These are phyloP conservation scores for Odontamblyopus rebecca DNA, from an alignment of 2,797 vertebrate species.

Conservation along the genomic window DNA sequence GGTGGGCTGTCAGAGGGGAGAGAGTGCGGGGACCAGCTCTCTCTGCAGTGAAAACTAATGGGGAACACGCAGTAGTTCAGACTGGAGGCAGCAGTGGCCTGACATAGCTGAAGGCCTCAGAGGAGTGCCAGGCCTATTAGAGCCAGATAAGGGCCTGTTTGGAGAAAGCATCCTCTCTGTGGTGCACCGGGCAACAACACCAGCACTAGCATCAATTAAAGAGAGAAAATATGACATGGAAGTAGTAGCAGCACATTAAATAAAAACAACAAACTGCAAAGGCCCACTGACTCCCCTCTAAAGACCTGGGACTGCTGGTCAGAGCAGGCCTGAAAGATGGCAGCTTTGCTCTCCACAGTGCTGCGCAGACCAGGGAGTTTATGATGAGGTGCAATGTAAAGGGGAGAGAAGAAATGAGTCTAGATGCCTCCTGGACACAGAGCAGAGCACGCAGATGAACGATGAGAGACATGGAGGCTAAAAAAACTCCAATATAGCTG, in stretches of 20 bases:
- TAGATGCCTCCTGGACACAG: conserved; percentile 78
- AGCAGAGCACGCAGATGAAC: conserved; percentile 67
- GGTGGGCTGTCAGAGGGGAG: conserved; percentile 59
- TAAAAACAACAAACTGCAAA: conserved; percentile 78
- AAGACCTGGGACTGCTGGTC: conserved; percentile 45
- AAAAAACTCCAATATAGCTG: conserved; percentile 61
- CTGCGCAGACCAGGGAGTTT: conserved; percentile 60
- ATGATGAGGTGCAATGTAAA: conserved; percentile 81
- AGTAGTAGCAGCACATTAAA: conserved; percentile 77
- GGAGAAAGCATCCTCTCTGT: conserved; percentile 77
- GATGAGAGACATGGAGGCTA: conserved; percentile 66
- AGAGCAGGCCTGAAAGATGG: conserved; percentile 72
- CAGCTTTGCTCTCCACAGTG: conserved; percentile 72
- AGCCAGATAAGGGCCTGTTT: conserved; percentile 83
- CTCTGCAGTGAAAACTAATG: conserved; percentile 80
- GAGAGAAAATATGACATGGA: conserved; percentile 79
- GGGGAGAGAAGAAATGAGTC: conserved; percentile 81
- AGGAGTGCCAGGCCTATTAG: conserved; percentile 82
- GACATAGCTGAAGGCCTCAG: conserved; percentile 82
- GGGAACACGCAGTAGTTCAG: conserved; percentile 73
- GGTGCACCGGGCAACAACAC: conserved; percentile 73
- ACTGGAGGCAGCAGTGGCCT: conserved; percentile 78
- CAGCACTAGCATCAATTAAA: conserved; percentile 80
- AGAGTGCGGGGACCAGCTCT: conserved; percentile 66
- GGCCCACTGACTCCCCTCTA: conserved; percentile 48